These are phyloP conservation scores for Ooceraea biroi DNA, from an alignment of 1,140 invertebrate species.

Conservation along the genomic window DNA sequence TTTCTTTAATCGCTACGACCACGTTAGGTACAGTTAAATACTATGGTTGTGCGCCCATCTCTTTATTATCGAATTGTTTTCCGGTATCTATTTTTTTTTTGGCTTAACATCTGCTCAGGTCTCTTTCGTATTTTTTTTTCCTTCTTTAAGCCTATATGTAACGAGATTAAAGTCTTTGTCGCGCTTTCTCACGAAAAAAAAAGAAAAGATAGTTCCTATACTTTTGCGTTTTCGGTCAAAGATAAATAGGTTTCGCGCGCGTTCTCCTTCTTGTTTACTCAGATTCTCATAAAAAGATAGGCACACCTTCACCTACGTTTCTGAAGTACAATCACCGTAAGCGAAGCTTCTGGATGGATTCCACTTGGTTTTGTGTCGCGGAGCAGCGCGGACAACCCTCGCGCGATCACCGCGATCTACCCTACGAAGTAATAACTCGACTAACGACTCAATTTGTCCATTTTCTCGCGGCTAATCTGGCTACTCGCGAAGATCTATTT, in stretches of 20 bases:
- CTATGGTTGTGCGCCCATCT: slow-evolving; percentile 81
- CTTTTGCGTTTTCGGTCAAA: slow-evolving; percentile 28
- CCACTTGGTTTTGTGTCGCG: slow-evolving; percentile 75
- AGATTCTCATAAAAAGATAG: slow-evolving; percentile 76
- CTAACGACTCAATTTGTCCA: neutral
- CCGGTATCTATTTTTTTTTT: neutral
- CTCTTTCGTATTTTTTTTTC: slow-evolving; percentile 46
- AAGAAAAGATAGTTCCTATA: slow-evolving; percentile 3
- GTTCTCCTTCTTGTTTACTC: slow-evolving; percentile 28
- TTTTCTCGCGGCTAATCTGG: neutral
- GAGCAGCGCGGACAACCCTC: slow-evolving; percentile 58
- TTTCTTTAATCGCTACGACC: slow-evolving; percentile 79
- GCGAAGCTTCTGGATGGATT: slow-evolving; percentile 85
- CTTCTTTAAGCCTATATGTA: slow-evolving; percentile 54
- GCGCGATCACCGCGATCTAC: neutral
- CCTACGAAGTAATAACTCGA: neutral
- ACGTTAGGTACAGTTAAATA: slow-evolving; percentile 78
- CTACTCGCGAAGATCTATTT: slow-evolving; percentile 5
- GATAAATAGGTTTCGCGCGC: slow-evolving; percentile 10
- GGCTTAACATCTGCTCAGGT: slow-evolving; percentile 52
- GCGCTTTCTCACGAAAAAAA: slow-evolving; percentile 47
- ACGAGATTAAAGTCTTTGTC: slow-evolving; percentile 49
- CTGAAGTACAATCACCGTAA: slow-evolving; percentile 85
- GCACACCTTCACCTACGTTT: slow-evolving; percentile 81
- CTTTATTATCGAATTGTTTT: slow-evolving; percentile 71